Base-by-base conservation (phyloP, 2,888 invertebrate species). In the Euclidia mi region DNA sequence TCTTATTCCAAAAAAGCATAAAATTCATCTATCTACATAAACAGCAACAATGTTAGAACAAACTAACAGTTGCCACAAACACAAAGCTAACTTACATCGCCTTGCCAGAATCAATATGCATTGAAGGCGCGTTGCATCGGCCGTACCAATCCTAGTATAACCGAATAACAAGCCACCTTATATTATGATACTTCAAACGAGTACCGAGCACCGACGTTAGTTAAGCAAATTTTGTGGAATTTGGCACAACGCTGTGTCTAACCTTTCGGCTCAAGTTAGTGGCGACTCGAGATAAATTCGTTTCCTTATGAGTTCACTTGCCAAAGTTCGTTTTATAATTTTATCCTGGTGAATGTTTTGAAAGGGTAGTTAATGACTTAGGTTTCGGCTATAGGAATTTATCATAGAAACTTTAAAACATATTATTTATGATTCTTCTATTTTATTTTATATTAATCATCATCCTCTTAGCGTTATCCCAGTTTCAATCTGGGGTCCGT, bases 211-310 rank as follows among this genome's bases (percentile, higher is more conserved):
- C 50, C 28, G n/a, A 37, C 58, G 71, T 72, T 76, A 72, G 75
- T 78, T 70, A 79, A 73, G 71, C 76, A 73, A 78, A 79, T 79
- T 79, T 69, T 63, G 75, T 71, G 41, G 57, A 66, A 72, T 73
- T 76, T 76, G 80, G 78, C 68, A 61, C 69, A 62, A 61, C 63
- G 55, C 64, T 55, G 52, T 31, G 12, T 14, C 38, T 29, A 42
- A 65, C 63, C 53, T 56, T 69, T 61, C 41, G 65, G 61, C 57
- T 53, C 52, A 62, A 57, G 40, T 58, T 56, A 64, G 35, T 37
- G 9, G 43, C 17, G 55, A 60, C 40, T 7, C 4, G 20, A 25
- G 20, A 25, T 4, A 4, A 41, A 43, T 11, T 41, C 57, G 15
- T 49, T 48, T 46, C 62, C 35, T 58, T 20, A 11, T 1, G 0